These are phyloP conservation scores for Entelurus aequoreus DNA, from an alignment of 2,113 vertebrate species.

Conservation along the genomic window DNA sequence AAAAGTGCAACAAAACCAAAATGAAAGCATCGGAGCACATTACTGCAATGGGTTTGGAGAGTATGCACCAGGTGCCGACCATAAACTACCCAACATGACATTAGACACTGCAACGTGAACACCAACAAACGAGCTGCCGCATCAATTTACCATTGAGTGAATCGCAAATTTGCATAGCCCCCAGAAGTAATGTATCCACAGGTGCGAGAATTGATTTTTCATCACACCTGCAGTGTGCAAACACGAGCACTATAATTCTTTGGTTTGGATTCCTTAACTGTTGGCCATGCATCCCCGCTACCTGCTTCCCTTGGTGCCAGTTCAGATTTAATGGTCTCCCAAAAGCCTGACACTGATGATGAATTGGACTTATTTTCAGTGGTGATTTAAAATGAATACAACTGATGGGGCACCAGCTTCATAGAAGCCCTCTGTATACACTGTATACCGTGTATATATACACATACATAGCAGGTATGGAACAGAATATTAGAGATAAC, in stretches of 20 bases:
- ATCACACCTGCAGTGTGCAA: background rate
- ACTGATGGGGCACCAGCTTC: no score
- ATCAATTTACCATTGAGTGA: background rate
- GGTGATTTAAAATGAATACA: background rate
- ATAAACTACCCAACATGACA: background rate
- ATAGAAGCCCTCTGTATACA: no score
- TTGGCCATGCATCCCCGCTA: background rate
- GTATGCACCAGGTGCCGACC: no score
- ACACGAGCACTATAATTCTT: background rate
- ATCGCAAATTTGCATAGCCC: background rate
- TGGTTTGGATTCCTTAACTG: background rate
- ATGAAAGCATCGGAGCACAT: no score
- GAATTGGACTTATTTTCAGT: background rate
- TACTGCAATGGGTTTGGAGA: no score
- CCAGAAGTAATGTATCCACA: background rate
- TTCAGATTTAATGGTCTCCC: slow-evolving; percentile 1
- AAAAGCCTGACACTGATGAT: slow-evolving; percentile 1
- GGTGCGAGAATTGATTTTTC: background rate
- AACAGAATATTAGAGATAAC: no score
- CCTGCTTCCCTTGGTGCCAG: background rate
- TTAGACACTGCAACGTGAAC: slow-evolving; percentile 1
- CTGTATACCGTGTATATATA: no score
- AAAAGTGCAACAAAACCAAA: no score
- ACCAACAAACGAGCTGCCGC: background rate
- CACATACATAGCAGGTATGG: no score